phyloP scores from a whole-genome alignment of 2,888 invertebrate species.

The Thyatira batis region DNA sequence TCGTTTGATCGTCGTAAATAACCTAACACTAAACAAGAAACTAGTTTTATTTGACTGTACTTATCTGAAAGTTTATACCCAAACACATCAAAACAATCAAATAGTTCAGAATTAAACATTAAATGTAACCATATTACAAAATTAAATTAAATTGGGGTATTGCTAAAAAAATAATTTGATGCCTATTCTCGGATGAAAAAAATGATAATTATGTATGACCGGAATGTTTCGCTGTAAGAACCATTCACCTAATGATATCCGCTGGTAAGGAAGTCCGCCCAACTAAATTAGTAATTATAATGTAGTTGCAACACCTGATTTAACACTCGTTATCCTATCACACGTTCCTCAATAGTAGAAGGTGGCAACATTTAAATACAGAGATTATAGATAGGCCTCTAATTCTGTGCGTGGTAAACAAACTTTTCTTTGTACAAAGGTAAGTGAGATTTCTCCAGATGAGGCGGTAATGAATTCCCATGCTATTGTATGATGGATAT shows the following conservation, averaged over 20 bases:
- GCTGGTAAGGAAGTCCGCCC: not conserved
- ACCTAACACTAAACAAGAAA: too few relatives aligned
- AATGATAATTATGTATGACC: not conserved
- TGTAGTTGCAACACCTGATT: constrained; percentile 1
- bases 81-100: too few relatives aligned
- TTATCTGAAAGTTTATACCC: too few relatives aligned
- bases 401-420: constrained; percentile 14
- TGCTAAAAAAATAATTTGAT: too few relatives aligned
- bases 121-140: too few relatives aligned
- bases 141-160: not conserved
- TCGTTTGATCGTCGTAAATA: too few relatives aligned
- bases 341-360: not conserved
- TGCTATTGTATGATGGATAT: constrained; percentile 52
- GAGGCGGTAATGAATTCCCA: constrained; percentile 55
- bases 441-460: constrained; percentile 51
- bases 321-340: not conserved
- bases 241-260: not conserved
- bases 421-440: constrained; percentile 30
- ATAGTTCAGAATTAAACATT: too few relatives aligned
- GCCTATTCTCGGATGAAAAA: too few relatives aligned
- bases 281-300: not conserved
- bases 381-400: constrained; percentile 13
- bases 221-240: not conserved
- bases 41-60: too few relatives aligned
- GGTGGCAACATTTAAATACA: constrained; percentile 18